A percentile compares a stretch with the other conserved stretches of the same genome.
These are phyloP conservation scores for Rhizoglyphus robini DNA, from an alignment of 1,140 invertebrate species.

Conservation along the genomic window DNA sequence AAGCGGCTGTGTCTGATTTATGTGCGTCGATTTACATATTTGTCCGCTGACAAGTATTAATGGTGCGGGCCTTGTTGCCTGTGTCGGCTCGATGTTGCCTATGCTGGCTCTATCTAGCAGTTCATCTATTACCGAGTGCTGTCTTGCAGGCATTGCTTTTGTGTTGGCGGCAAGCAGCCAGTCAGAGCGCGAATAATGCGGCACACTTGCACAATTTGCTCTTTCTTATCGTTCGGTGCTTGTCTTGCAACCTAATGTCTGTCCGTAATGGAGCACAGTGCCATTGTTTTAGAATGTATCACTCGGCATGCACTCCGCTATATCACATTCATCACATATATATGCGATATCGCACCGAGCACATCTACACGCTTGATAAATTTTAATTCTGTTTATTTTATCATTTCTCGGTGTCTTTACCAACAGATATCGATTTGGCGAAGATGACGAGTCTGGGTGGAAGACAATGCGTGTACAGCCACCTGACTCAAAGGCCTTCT, in stretches of 20 bases:
- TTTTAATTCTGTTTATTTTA: not conserved
- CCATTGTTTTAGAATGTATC: not conserved
- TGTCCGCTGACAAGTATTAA: slow-evolving; percentile 14
- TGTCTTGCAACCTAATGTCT: not conserved
- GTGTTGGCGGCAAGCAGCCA: not conserved
- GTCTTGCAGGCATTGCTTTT: not conserved
- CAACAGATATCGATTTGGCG: slow-evolving; percentile 43
- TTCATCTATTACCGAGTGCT: not conserved
- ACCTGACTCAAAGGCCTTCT: slow-evolving; percentile 57
- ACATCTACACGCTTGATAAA: not conserved
- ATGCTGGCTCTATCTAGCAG: not conserved
- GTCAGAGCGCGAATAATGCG: not conserved
- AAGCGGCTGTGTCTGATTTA: slow-evolving; percentile 10
- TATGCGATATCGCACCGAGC: not conserved
- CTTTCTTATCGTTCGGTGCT: not conserved
- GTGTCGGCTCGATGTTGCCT: not conserved
- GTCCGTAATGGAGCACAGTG: not conserved
- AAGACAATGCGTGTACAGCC: slow-evolving; percentile 81
- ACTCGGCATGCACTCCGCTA: not conserved
- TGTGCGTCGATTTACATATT: slow-evolving; percentile 13
- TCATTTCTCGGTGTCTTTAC: too few species aligned
- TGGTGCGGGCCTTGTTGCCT: not conserved
- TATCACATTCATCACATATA: too few species aligned
- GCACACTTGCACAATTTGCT: slow-evolving; percentile 6
- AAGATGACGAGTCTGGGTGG: slow-evolving; percentile 46